Conservation (phyloP, 2,797 vertebrate species). For the Artibeus lituratus region DNA sequence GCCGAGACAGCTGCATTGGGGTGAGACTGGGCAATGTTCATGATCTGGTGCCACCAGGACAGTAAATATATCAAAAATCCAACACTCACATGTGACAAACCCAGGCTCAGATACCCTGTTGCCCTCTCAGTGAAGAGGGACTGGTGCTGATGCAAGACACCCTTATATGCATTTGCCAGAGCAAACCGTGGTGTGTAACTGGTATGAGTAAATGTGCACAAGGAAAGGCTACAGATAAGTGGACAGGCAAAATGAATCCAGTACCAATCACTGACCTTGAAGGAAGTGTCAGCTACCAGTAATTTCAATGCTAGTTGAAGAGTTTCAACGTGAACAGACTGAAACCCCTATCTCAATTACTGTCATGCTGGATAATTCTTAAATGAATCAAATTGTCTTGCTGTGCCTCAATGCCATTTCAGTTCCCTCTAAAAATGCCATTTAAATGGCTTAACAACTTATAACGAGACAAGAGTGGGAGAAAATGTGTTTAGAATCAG, state of each 20-base stretch:
- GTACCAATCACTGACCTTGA: not conserved
- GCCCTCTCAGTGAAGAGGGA: not conserved
- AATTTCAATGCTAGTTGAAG: not conserved
- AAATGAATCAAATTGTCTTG: not conserved
- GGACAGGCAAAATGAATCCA: not conserved
- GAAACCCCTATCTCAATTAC: not conserved
- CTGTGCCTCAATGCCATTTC: not conserved
- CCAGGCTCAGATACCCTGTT: not conserved
- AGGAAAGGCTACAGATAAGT: not conserved
- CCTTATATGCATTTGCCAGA: not conserved
- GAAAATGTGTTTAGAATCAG: not conserved
- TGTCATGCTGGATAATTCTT: not conserved
- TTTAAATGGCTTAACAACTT: conserved; percentile 5
- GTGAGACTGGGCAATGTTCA: not conserved
- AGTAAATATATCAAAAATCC: not conserved
- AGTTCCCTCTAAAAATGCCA: conserved; percentile 21
- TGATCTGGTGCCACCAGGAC: rapidly evolving
- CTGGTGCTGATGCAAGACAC: not conserved
- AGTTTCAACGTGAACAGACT: not conserved
- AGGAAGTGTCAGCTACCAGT: not conserved
- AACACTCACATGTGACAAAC: not conserved
- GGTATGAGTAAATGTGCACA: not conserved
- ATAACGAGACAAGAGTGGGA: not conserved
- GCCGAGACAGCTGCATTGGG: not conserved
- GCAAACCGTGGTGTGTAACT: not conserved